phyloP scores from a whole-genome alignment of 2,797 vertebrate species.

The Gadopsis bispinosus region DNA sequence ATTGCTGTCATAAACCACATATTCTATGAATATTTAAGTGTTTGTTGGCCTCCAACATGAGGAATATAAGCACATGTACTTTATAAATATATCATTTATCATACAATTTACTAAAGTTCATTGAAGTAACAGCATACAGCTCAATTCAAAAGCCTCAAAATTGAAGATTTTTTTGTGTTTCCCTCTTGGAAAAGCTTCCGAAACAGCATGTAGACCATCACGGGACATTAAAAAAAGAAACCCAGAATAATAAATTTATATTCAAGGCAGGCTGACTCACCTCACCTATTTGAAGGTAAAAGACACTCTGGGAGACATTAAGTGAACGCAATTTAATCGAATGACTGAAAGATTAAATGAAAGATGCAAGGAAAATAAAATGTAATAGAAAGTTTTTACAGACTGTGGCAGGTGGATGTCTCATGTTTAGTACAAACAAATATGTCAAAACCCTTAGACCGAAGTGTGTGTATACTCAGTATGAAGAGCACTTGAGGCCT shows the following conservation, averaged over 20 bases:
- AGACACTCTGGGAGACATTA: neutral
- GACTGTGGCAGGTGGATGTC: conserved; percentile 17
- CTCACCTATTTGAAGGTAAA: neutral
- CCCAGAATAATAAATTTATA: neutral
- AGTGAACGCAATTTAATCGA: neutral
- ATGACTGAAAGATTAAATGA: neutral
- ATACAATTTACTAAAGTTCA: neutral
- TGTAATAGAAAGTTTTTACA: neutral
- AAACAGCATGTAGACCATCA: conserved; percentile 1
- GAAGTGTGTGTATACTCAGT: too few species aligned
- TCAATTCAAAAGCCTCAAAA: neutral
- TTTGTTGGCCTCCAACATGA: neutral
- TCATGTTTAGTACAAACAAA: conserved; percentile 25
- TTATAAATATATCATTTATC: neutral
- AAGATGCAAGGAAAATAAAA: neutral
- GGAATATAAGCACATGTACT: neutral
- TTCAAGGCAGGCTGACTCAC: conserved; percentile 3
- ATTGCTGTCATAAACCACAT: neutral
- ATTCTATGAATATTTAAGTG: too few species aligned
- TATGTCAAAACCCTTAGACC: neutral
- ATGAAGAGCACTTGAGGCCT: conserved; percentile 28
- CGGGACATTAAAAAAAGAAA: neutral
- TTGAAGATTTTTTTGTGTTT: neutral
- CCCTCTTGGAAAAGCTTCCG: neutral
- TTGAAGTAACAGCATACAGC: neutral